A percentile compares a stretch with the other conserved stretches of the same genome.
Conservation (phyloP, 2,797 vertebrate genomes). For the Enteromius thamalakanensis region DNA sequence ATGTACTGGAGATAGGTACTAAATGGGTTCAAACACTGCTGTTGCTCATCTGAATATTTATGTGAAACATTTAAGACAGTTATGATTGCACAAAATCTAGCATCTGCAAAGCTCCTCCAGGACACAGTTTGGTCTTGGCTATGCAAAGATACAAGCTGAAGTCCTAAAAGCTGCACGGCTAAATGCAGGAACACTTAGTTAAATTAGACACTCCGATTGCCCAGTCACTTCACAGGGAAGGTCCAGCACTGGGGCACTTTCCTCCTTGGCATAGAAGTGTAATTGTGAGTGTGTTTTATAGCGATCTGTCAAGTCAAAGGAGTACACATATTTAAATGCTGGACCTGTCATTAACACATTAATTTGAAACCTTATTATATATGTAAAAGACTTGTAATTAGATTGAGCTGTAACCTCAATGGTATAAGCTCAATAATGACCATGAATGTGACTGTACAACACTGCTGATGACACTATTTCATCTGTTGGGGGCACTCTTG, state of each 20-base stretch:
- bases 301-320: neutral
- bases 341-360: conserved; percentile 14
- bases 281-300: conserved; percentile 50
- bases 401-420: neutral
- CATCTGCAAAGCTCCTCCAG: neutral
- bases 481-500: neutral
- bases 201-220: conserved; percentile 34
- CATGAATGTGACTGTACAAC: neutral
- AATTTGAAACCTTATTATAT: neutral
- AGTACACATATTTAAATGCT: conserved; percentile 19
- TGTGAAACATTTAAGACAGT: neutral
- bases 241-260: conserved; percentile 75
- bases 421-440: neutral
- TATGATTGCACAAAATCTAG: neutral
- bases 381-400: conserved; percentile 1
- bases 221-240: conserved; percentile 72
- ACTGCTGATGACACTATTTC: neutral
- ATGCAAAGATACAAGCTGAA: conserved; percentile 14
- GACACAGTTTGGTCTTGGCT: conserved; percentile 8
- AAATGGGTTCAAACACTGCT: neutral
- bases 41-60: neutral
- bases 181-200: conserved; percentile 47
- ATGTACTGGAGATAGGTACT: neutral
- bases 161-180: conserved; percentile 20
- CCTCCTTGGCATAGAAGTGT: conserved; percentile 63